Conservation (phyloP, 1,140 invertebrate genomes). For the Brachionus manjavacas region DNA sequence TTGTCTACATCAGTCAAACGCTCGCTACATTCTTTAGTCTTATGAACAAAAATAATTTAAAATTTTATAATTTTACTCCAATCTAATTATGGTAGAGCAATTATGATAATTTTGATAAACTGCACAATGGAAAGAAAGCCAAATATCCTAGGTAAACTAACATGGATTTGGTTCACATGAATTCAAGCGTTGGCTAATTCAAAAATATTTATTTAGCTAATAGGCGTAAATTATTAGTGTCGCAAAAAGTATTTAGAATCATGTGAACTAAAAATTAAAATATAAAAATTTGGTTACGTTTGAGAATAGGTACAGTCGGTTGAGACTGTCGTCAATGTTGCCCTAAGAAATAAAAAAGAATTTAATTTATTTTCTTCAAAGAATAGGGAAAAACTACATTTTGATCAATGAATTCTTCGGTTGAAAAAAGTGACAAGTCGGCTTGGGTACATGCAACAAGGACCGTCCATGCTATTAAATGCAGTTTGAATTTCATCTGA, state of each 20-base stretch:
- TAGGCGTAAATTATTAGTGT: neutral
- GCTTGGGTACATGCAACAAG: neutral
- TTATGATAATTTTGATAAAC: neutral
- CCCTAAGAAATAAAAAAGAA: neutral
- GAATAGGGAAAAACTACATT: neutral
- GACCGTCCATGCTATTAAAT: neutral
- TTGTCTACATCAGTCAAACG: neutral
- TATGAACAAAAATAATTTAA: neutral
- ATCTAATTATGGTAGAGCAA: neutral
- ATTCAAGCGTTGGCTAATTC: neutral
- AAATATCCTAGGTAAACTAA: neutral
- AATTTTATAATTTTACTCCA: neutral
- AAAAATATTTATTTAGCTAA: neutral
- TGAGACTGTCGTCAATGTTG: neutral
- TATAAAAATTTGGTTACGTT: neutral
- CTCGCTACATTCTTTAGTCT: neutral
- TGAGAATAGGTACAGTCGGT: conserved; percentile 2
- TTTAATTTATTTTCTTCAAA: neutral
- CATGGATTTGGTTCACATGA: neutral
- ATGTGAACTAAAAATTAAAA: neutral
- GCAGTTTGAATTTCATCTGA: neutral
- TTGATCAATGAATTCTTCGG: neutral
- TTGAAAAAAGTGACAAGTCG: conserved; percentile 7
- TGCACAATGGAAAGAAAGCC: neutral
- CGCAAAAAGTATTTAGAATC: neutral